phyloP scores from a whole-genome alignment of 2,797 vertebrate species.

The Pangasius krempfi region DNA sequence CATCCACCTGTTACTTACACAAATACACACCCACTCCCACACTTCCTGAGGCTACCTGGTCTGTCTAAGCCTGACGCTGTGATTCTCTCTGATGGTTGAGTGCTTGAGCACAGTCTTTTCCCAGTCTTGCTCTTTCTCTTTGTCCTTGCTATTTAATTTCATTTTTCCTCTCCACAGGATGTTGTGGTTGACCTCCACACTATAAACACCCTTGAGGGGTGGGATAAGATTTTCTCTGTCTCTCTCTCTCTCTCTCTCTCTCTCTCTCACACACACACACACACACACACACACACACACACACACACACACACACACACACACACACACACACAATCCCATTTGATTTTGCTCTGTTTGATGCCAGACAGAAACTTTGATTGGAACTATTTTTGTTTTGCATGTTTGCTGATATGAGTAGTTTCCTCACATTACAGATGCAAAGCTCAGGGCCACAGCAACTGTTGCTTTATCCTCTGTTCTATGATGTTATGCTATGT shows the following conservation, averaged over 20 bases:
- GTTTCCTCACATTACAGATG: background rate
- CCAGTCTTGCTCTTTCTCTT: background rate
- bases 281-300: background rate
- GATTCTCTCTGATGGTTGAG: background rate
- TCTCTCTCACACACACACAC: background rate
- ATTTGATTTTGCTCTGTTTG: background rate
- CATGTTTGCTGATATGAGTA: background rate
- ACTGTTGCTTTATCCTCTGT: background rate
- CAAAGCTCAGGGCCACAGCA: background rate
- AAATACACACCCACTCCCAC: background rate
- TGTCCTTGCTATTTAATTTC: background rate
- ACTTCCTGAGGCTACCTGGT: too few relatives aligned
- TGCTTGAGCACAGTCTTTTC: background rate
- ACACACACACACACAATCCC: background rate
- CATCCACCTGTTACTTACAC: background rate
- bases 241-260: background rate
- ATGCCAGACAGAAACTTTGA: background rate
- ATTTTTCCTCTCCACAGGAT: conserved; percentile 33
- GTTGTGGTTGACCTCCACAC: conserved; percentile 56
- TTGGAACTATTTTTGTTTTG: background rate
- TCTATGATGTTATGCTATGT: background rate
- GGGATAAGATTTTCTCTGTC: background rate
- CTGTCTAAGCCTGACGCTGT: background rate
- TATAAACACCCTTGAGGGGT: background rate
- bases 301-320: background rate